Evolutionary conservation across 2,797 vertebrate genomes (phyloP), one percentile per base, ranked within the genome.

Genomic region (Arrhamphus sclerolepis): DNA sequence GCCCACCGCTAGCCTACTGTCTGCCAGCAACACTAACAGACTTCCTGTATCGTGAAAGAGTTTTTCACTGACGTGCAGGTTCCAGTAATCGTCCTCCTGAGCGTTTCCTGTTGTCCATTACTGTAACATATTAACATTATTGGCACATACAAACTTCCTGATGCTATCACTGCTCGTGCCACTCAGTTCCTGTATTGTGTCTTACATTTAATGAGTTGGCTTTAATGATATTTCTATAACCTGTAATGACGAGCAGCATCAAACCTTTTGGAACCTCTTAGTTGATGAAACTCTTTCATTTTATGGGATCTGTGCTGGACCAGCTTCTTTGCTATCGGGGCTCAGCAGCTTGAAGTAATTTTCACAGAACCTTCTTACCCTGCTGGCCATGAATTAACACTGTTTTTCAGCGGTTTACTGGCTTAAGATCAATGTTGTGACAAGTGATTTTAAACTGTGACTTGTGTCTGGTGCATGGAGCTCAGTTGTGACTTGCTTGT

Each of bases 61-160:
- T 77, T 86, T 47, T 66, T 85, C 79, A 78, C 48, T 83, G 68
- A 42, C 70, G n/a, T 54, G 19, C n/a, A 62, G 71, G 70, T 73
- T 86, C 80, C 46, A 73, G 2, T 20, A 22, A 8, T 44, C 44
- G 20, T 46, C 14, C 28, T 16, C 19, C 19, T 2, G 19, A 50
- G 6, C 7, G 2, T 24, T 52, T 38, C 34, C 13, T 46, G 5
- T 49, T 24, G 17, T 42, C 2, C 6, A 21, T 52, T 21, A 20
- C 18, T 19, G 18, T 2, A 19, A 20, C 21, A 26, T 13, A 42
- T 20, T 20, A 21, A 34, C 31, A 11, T 34, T 11, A 34, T 9
- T 34, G 31, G 29, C 29, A 31, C 10, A 9, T 31, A 9, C 10
- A 2, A 34, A 10, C 28, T 29, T 29, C 8, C 28, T 7, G 28